phyloP scores from a whole-genome alignment of 2,113 vertebrate species.

The Albula glossodonta region DNA sequence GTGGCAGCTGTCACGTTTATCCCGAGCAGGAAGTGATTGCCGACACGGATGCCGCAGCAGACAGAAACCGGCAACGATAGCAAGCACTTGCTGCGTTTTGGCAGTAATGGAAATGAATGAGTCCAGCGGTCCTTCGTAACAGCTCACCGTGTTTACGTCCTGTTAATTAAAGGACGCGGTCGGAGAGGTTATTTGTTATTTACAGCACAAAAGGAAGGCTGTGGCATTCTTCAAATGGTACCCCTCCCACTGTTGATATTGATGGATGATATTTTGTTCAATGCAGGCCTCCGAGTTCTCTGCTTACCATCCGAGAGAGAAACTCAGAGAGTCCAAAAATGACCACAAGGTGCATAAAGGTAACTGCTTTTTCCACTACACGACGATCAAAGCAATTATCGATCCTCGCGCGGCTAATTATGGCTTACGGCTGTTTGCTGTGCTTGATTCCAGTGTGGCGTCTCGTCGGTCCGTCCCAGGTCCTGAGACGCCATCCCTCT shows the following conservation, averaged over 20 bases:
- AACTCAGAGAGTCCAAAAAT: not conserved
- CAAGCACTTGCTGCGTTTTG: not conserved
- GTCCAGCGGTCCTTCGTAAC: not conserved
- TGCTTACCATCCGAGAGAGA: not conserved
- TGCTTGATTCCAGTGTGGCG: too few relatives aligned
- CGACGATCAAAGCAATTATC: not conserved
- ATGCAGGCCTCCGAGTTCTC: too few relatives aligned
- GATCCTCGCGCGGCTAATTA: not conserved
- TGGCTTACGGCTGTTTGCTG: not conserved
- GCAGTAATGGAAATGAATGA: not conserved
- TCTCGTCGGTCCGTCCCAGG: not conserved
- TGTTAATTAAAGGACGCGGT: conserved; percentile 10
- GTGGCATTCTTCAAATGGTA: conserved; percentile 6
- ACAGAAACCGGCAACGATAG: not conserved
- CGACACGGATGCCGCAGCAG: too few relatives aligned
- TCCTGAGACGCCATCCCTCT: too few relatives aligned
- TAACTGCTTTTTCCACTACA: not conserved
- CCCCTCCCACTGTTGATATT: not conserved
- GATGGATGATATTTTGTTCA: conserved; percentile 6
- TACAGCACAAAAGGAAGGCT: conserved; percentile 22
- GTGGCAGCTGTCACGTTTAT: too few relatives aligned
- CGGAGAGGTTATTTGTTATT: conserved; percentile 23
- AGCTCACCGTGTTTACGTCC: conserved; percentile 7
- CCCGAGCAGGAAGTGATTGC: too few relatives aligned
- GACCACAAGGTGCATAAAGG: not conserved